Evolutionary conservation across 2,888 invertebrate genomes (phyloP).

Genomic region (Zonitis immaculata): DNA sequence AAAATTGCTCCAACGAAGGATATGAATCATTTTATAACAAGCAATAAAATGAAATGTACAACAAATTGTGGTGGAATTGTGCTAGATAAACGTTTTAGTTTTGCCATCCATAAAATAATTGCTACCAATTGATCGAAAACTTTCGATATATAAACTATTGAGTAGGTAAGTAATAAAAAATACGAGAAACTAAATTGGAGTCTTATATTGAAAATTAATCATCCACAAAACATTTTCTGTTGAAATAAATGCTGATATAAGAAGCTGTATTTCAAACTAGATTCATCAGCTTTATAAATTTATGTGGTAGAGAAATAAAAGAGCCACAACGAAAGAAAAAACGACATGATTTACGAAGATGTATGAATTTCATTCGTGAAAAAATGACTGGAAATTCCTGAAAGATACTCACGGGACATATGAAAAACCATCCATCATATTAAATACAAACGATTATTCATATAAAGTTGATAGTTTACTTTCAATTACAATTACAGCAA

Average conservation of each 20-base stretch:
- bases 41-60: not conserved
- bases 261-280: not conserved
- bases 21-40: not conserved
- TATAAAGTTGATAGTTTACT: too few species aligned
- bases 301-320: too few species aligned
- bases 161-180: too few species aligned
- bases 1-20: not conserved
- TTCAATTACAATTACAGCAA: not conserved
- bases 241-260: not conserved
- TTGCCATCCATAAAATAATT: not conserved
- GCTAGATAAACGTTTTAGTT: not conserved
- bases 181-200: too few species aligned
- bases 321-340: too few species aligned
- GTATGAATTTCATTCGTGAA: not conserved
- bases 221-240: too few species aligned
- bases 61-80: not conserved
- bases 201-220: too few species aligned
- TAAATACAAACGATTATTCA: not conserved
- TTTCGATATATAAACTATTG: too few species aligned
- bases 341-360: constrained; percentile 2
- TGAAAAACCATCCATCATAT: not conserved
- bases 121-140: not conserved
- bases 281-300: not conserved
- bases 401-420: not conserved
- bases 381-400: not conserved